A percentile compares a stretch with the other conserved stretches of the same genome.
Evolutionary conservation across 2,888 invertebrate genomes (phyloP).

Genomic region (Drosophila formosana): DNA sequence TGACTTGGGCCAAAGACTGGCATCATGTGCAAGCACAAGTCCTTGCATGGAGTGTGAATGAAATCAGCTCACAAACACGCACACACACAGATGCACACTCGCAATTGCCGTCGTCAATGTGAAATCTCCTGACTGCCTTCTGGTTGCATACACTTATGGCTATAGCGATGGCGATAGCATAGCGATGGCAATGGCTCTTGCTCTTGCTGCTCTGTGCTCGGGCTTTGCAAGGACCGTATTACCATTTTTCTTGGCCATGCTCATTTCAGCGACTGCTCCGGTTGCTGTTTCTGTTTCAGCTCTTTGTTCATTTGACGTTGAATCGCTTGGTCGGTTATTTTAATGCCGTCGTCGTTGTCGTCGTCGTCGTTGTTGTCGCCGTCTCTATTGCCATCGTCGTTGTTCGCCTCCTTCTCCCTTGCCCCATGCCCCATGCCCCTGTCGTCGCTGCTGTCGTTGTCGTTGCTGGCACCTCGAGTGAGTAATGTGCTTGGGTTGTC

Average conservation of each 20-base stretch:
- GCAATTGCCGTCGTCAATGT: constrained; percentile 38
- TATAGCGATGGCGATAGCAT: constrained; percentile 18
- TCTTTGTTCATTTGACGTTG: constrained; percentile 76
- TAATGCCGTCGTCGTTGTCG: constrained; percentile 64
- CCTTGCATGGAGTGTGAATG: constrained; percentile 34
- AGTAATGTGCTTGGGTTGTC: constrained; percentile 81
- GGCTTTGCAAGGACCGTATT: constrained; percentile 60
- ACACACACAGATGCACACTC: constrained; percentile 19
- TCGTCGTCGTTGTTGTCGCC: constrained; percentile 2
- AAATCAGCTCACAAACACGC: constrained; percentile 24
- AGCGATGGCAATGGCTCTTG: constrained; percentile 12
- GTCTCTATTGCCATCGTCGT: constrained; percentile 4
- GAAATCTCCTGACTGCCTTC: constrained; percentile 62
- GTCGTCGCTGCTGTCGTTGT: constrained; percentile 25
- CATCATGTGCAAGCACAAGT: constrained; percentile 51
- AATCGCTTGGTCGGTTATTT: constrained; percentile 77
- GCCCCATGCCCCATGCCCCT: neutral
- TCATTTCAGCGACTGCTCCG: constrained; percentile 57
- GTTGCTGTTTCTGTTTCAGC: constrained; percentile 62
- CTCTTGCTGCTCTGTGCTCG: constrained; percentile 3
- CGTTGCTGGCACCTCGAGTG: constrained; percentile 75
- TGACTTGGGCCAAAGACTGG: constrained; percentile 24
- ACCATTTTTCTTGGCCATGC: constrained; percentile 79
- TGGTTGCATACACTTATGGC: constrained; percentile 58
- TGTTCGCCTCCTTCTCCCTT: neutral